Base-by-base conservation (phyloP, 2,797 vertebrate genomes). In the Taenioides sp. region DNA sequence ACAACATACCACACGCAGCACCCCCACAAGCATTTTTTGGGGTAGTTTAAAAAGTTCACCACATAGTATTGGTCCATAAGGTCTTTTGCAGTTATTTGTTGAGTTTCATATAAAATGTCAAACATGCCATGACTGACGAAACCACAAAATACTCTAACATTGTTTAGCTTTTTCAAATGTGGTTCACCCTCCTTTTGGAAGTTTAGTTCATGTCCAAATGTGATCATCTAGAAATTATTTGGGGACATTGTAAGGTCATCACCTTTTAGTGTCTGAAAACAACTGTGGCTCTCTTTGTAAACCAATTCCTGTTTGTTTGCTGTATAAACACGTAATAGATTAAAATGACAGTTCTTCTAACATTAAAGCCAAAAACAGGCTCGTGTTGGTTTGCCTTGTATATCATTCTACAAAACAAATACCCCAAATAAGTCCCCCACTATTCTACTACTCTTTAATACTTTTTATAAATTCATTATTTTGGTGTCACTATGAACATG, bases 1-100 rank as follows among this genome's bases (percentile, higher is more conserved):
- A 80, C 74, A 87, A 78, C 63, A 74, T 80, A 74, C 79, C 78
- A 87, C 69, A 72, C 31, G 74, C 16, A 55, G 70, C 84, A 37
- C 81, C 71, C 76, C 69, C 72, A 81, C 82, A 81, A 72, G 75
- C 62, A 68, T 62, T 66, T 79, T 47, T 28, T 40, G 12, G 63
- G 62, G 79, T 79, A 78, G 83, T 66, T 20, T 67, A 66, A 12
- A 49, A 76, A 72, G 27, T 80, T 61, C 74, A 71, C 18, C 20
- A 69, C 69, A 75, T 14, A 54, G 64, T 43, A 69, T 49, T 27
- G 67, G 10, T 65, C 25, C 60, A 69, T 66, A 27, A n/a, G 40
- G 7, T 27, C 12, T 65, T 65, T 20, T 49, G 64, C 25, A 17
- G 23, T 65, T 27, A 43, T 50, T 50, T 55, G 3, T 17, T 20